Percentiles rank a stretch among this genome's conserved stretches.
Evolutionary conservation across 1,140 invertebrate genomes (phyloP).

Genomic region (Propsilocerus akamusi): DNA sequence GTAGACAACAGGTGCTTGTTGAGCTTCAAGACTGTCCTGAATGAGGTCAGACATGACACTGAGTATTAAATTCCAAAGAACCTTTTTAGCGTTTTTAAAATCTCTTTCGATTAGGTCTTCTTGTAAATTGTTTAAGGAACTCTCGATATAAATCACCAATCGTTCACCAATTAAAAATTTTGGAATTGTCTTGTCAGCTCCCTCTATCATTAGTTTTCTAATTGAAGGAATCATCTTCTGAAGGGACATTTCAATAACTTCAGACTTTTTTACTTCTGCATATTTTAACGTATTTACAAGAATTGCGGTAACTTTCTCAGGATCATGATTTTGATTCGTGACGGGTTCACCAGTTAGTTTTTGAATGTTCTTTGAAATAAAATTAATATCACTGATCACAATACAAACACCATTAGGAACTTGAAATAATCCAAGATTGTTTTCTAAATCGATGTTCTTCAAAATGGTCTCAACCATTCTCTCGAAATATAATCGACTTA

Average conservation of each 20-base stretch:
- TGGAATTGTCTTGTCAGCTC: slow-evolving; percentile 34
- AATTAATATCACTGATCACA: slow-evolving; percentile 93
- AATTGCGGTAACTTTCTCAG: slow-evolving; percentile 55
- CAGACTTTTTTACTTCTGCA: slow-evolving; percentile 68
- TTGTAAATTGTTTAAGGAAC: slow-evolving; percentile 49
- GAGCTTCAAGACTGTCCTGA: slow-evolving; percentile 51
- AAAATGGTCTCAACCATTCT: slow-evolving; percentile 43
- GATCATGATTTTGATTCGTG: slow-evolving; percentile 57
- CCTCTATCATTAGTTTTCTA: slow-evolving; percentile 53
- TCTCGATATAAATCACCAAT: slow-evolving; percentile 60
- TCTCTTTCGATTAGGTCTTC: slow-evolving; percentile 58
- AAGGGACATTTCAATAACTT: slow-evolving; percentile 57
- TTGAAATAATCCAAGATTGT: slow-evolving; percentile 52
- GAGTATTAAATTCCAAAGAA: slow-evolving; percentile 58
- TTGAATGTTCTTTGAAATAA: slow-evolving; percentile 61
- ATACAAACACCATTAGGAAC: slow-evolving; percentile 83
- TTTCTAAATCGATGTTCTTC: slow-evolving; percentile 40
- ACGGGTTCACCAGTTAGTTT: slow-evolving; percentile 53
- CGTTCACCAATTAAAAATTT: slow-evolving; percentile 48
- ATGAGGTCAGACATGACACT: slow-evolving; percentile 53
- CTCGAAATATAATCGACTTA: slow-evolving; percentile 65
- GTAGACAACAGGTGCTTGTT: slow-evolving; percentile 71
- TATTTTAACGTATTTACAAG: slow-evolving; percentile 74
- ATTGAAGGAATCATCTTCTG: slow-evolving; percentile 59
- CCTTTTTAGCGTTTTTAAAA: slow-evolving; percentile 53